Percentiles rank a stretch among this genome's conserved stretches.
Evolutionary conservation across 2,113 vertebrate genomes (phyloP).

Genomic region (Notarius quadriscutis): DNA sequence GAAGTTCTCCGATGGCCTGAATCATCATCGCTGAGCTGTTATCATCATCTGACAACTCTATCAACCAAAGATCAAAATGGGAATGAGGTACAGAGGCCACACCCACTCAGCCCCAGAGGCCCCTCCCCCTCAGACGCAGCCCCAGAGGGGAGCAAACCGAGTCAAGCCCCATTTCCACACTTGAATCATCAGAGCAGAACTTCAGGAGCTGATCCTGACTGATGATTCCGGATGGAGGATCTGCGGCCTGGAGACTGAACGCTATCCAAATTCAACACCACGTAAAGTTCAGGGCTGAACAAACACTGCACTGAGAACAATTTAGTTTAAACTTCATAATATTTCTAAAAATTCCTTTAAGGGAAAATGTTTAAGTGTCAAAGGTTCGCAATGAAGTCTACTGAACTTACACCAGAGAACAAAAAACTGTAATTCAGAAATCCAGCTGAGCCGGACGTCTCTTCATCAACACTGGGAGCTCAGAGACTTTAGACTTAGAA

Average conservation of each 20-base stretch:
- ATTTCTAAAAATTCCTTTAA: not conserved
- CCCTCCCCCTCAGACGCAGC: too few relatives aligned
- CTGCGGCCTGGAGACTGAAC: not conserved
- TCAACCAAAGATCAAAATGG: not conserved
- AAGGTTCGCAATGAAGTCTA: not conserved
- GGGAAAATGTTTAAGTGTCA: not conserved
- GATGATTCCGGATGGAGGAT: conserved; percentile 41
- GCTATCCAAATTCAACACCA: conserved; percentile 32
- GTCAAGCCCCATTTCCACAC: conserved; percentile 36
- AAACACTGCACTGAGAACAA: not conserved
- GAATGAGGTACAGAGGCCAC: too few relatives aligned
- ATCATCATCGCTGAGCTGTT: conserved; percentile 60
- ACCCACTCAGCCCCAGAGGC: too few relatives aligned
- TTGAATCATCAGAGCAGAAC: conserved; percentile 8
- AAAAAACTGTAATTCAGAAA: not conserved
- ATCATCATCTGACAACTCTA: conserved; percentile 73
- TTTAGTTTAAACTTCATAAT: not conserved
- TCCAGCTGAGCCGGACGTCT: not conserved
- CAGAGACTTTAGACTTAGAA: too few relatives aligned
- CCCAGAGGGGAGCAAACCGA: not conserved
- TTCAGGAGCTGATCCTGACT: conserved; percentile 36
- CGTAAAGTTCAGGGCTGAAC: not conserved
- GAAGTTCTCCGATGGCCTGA: conserved; percentile 74
- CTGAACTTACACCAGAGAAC: not conserved
- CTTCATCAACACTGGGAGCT: too few relatives aligned